Conservation (phyloP, 2,113 vertebrate genomes). For the Neopipo cinnamomea region DNA sequence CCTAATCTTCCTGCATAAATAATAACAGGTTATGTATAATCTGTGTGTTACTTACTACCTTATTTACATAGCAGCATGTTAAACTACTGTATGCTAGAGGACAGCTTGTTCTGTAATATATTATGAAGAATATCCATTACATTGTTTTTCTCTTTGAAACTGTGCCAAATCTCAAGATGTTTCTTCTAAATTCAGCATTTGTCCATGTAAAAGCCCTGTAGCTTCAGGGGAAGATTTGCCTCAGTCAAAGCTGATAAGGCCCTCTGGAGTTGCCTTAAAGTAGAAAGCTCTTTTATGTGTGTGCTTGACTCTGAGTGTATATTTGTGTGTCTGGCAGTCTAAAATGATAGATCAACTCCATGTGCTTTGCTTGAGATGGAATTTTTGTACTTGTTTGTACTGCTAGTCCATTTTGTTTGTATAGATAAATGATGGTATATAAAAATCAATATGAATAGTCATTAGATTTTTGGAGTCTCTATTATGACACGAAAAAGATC, state of each 20-base stretch:
- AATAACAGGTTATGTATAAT: neutral
- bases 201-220: neutral
- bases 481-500: conserved; percentile 49
- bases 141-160: neutral
- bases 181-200: neutral
- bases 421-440: neutral
- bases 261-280: neutral
- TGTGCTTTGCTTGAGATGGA: neutral
- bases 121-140: neutral
- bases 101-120: neutral
- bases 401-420: neutral
- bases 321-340: conserved; percentile 25
- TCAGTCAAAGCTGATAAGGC: neutral
- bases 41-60: neutral
- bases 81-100: neutral
- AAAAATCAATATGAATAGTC: neutral
- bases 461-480: conserved; percentile 42
- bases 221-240: neutral
- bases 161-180: neutral
- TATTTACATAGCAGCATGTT: neutral
- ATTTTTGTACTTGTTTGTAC: neutral
- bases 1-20: neutral
- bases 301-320: neutral
- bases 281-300: neutral
- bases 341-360: conserved; percentile 26